These are phyloP conservation scores for Parnassius orleans DNA, from an alignment of 2,888 invertebrate species.

Conservation along the genomic window DNA sequence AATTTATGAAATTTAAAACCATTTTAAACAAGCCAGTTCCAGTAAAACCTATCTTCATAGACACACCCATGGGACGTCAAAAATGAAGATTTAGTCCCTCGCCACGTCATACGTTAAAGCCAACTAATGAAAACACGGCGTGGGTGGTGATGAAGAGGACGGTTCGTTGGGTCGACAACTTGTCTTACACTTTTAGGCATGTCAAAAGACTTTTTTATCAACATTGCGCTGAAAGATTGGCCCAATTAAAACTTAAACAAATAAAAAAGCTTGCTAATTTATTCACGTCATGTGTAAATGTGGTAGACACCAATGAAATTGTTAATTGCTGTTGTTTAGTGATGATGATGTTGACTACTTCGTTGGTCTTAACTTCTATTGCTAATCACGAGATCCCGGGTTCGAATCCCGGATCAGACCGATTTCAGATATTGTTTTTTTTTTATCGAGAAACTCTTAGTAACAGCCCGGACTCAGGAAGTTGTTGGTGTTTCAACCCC, in stretches of 20 bases:
- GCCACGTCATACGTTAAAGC: slow-evolving; percentile 77
- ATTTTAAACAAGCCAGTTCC: slow-evolving; percentile 39
- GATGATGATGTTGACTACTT: too few species aligned
- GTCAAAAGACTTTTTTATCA: slow-evolving; percentile 4
- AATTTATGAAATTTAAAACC: too few species aligned
- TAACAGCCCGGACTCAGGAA: too few species aligned
- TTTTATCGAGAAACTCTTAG: too few species aligned
- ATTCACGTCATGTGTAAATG: too few species aligned
- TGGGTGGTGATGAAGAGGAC: slow-evolving; percentile 66
- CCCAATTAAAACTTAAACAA: slow-evolving; percentile 1
- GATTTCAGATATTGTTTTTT: too few species aligned
- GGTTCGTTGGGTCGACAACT: slow-evolving; percentile 38
- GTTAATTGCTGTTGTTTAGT: too few species aligned
- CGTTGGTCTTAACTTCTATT: too few species aligned
- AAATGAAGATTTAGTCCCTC: slow-evolving; percentile 80
- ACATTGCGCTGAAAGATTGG: not conserved
- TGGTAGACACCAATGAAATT: too few species aligned
- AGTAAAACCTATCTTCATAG: slow-evolving; percentile 36
- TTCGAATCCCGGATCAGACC: too few species aligned
- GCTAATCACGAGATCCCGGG: too few species aligned
- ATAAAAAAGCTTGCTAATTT: not conserved
- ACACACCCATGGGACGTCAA: slow-evolving; percentile 75
- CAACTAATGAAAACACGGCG: slow-evolving; percentile 75
- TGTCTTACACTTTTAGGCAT: slow-evolving; percentile 29
- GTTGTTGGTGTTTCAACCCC: too few species aligned